Percentiles rank a stretch among this genome's conserved stretches.
These are phyloP conservation scores for Apolygus lucorum DNA, from an alignment of 1,140 invertebrate species.

Conservation along the genomic window DNA sequence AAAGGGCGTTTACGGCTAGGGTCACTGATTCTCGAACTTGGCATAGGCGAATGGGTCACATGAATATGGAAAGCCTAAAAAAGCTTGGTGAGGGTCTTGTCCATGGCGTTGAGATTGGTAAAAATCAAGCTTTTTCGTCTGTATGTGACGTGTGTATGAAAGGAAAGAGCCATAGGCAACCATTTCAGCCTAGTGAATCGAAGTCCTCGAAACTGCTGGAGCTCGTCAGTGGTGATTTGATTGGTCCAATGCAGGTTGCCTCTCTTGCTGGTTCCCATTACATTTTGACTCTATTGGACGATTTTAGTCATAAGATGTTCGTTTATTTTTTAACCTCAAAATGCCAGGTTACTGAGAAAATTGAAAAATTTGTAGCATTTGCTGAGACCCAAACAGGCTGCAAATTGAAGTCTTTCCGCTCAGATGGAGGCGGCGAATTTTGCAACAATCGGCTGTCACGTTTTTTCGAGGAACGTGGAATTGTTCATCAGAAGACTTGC, in stretches of 20 bases:
- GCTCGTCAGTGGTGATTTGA: background rate
- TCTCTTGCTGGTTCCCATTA: conserved; percentile 37
- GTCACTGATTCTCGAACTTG: no score
- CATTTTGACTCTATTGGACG: conserved; percentile 42
- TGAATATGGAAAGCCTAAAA: background rate
- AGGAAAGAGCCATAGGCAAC: background rate
- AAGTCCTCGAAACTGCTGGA: background rate
- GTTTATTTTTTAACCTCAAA: conserved; percentile 21
- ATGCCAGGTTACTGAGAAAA: conserved; percentile 5
- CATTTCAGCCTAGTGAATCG: no score
- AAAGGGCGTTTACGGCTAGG: no score
- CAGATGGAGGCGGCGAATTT: conserved; percentile 34
- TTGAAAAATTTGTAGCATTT: no score
- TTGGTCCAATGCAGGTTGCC: background rate
- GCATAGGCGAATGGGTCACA: no score
- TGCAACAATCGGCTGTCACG: conserved; percentile 9
- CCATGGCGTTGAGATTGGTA: no score
- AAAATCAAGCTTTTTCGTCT: no score
- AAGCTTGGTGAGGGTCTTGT: no score
- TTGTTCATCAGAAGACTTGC: conserved; percentile 24
- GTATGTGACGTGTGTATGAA: no score
- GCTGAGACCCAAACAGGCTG: no score
- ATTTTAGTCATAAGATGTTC: conserved; percentile 33
- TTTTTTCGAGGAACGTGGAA: conserved; percentile 15
- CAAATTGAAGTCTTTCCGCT: conserved; percentile 32